These are phyloP conservation scores for Tympanoctomys barrerae DNA, from an alignment of 2,797 vertebrate genomes.

Conservation along the genomic window DNA sequence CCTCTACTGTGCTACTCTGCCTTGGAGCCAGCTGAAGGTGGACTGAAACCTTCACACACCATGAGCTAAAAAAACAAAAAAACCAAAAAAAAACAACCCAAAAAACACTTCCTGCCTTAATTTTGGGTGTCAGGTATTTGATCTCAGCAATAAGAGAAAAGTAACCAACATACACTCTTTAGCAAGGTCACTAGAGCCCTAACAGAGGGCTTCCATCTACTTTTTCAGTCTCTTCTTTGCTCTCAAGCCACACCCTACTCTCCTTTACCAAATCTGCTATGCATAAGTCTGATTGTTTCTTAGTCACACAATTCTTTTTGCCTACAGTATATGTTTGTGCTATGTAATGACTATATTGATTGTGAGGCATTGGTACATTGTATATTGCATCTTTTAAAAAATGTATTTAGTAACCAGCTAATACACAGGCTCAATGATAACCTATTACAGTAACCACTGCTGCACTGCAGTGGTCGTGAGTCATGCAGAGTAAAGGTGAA, in stretches of 20 bases:
- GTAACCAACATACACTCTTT: background rate
- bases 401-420: background rate
- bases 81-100: background rate
- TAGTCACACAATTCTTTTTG: background rate
- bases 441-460: too few species aligned
- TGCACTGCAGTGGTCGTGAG: background rate
- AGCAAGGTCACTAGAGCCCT: background rate
- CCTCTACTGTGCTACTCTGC: background rate
- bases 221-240: conserved; percentile 13
- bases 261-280: background rate
- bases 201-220: background rate
- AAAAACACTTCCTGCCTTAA: background rate
- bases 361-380: background rate
- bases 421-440: background rate
- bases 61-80: too few species aligned
- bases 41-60: background rate
- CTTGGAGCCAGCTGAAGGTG: background rate
- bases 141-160: background rate
- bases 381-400: background rate
- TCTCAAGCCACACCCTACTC: background rate
- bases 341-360: background rate
- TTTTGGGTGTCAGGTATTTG: background rate
- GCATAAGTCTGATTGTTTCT: conserved; percentile 1
- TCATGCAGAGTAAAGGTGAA: conserved; percentile 1
- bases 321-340: background rate